phyloP scores from a whole-genome alignment of 2,888 invertebrate species.

The Drosophila neutralis region DNA sequence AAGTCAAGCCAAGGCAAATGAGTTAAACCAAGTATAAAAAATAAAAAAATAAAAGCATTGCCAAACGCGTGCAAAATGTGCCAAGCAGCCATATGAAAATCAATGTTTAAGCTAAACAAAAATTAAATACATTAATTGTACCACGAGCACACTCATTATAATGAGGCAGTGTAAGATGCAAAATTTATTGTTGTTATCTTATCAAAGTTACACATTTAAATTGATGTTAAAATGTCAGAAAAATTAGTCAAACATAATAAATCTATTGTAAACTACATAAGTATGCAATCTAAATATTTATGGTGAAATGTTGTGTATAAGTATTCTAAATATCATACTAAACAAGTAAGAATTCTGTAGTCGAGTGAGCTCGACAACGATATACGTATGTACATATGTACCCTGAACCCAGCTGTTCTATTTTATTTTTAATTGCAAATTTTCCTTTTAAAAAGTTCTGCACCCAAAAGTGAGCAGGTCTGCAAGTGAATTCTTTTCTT shows the following conservation, averaged over 20 bases:
- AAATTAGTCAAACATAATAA: conserved; percentile 13
- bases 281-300: conserved; percentile 20
- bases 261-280: conserved; percentile 15
- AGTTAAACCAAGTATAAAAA: conserved; percentile 14
- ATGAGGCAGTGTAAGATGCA: conserved; percentile 21
- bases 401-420: background rate
- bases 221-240: conserved; percentile 20
- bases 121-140: conserved; percentile 5
- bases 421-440: background rate
- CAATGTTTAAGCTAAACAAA: conserved; percentile 17
- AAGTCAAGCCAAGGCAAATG: conserved; percentile 7
- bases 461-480: background rate
- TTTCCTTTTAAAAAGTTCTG: background rate
- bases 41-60: conserved; percentile 16
- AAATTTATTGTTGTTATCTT: conserved; percentile 39
- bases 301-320: conserved; percentile 46
- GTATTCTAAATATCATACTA: conserved; percentile 19
- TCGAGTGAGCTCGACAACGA: background rate
- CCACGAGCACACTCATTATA: conserved; percentile 11
- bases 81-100: conserved; percentile 43
- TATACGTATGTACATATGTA: background rate
- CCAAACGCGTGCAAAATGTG: conserved; percentile 49
- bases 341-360: background rate
- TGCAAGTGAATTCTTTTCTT: background rate
- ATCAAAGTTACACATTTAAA: conserved; percentile 22